Evolutionary conservation across 2,888 invertebrate genomes (phyloP).

Genomic region (Abrostola tripartita): DNA sequence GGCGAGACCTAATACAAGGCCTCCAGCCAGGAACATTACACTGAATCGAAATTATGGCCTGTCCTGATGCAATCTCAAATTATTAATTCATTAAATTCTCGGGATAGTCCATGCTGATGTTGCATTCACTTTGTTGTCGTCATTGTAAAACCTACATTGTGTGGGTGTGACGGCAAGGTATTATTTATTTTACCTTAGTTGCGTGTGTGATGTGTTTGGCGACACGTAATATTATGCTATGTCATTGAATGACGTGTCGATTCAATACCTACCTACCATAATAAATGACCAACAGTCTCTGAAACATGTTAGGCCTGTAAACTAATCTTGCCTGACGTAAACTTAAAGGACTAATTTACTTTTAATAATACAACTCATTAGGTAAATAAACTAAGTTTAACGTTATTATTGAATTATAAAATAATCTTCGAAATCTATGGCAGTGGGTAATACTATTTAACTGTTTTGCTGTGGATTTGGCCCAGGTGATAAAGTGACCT

Average conservation of each 20-base stretch:
- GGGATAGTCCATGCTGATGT: too few relatives aligned
- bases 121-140: not conserved
- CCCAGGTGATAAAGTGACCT: conserved; percentile 7
- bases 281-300: not conserved
- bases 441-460: not conserved
- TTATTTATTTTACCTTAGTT: not conserved
- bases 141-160: not conserved
- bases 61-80: too few relatives aligned
- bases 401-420: not conserved
- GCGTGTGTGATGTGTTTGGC: not conserved
- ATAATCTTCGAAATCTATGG: conserved; percentile 4
- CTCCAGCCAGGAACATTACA: too few relatives aligned
- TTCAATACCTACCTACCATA: not conserved
- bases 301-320: not conserved
- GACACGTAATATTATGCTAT: not conserved
- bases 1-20: too few relatives aligned
- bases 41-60: too few relatives aligned
- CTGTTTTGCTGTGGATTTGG: not conserved
- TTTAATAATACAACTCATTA: not conserved
- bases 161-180: not conserved
- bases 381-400: not conserved
- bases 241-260: not conserved
- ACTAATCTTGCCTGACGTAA: too few relatives aligned
- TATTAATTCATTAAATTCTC: too few relatives aligned
- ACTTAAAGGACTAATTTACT: too few relatives aligned